phyloP scores from a whole-genome alignment of 2,113 vertebrate species.

The Salvelinus alpinus region DNA sequence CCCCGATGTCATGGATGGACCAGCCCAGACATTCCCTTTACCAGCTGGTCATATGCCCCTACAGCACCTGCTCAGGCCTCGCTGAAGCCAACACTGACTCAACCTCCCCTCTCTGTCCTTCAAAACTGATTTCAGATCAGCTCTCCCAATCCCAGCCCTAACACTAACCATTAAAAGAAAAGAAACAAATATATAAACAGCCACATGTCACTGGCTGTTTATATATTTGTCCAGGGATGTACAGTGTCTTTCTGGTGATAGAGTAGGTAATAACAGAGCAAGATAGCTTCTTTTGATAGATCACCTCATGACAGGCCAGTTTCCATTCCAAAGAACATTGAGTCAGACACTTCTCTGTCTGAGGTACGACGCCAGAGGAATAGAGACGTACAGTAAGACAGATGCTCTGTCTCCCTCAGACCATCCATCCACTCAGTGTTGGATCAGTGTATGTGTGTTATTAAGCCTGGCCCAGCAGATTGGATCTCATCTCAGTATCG shows the following conservation, averaged over 20 bases:
- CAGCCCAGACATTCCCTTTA: constrained; percentile 22
- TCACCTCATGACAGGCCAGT: constrained; percentile 30
- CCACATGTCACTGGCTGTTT: constrained; percentile 55
- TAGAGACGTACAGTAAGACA: constrained; percentile 14
- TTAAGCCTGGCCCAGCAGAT: not conserved
- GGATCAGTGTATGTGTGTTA: constrained; percentile 12
- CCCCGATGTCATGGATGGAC: not conserved
- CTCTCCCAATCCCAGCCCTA: constrained; percentile 1
- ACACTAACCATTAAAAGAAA: too few relatives aligned
- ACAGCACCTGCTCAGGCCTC: constrained; percentile 42
- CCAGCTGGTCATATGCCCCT: constrained; percentile 26
- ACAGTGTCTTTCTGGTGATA: constrained; percentile 51
- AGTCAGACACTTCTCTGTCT: constrained; percentile 23
- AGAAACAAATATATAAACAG: not conserved
- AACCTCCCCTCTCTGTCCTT: constrained; percentile 18
- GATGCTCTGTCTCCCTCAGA: constrained; percentile 32
- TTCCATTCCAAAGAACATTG: constrained; percentile 34
- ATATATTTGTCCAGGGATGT: constrained; percentile 55
- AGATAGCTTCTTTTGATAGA: constrained; percentile 43
- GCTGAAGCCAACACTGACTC: constrained; percentile 17
- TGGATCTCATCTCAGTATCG: not conserved
- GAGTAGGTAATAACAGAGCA: constrained; percentile 43
- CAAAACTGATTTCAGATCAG: constrained; percentile 30
- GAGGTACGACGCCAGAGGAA: not conserved
- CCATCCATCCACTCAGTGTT: not conserved